Percentiles rank a stretch among this genome's conserved stretches.
Conservation (phyloP, 1,140 invertebrate species). For the Ceratina australensis region DNA sequence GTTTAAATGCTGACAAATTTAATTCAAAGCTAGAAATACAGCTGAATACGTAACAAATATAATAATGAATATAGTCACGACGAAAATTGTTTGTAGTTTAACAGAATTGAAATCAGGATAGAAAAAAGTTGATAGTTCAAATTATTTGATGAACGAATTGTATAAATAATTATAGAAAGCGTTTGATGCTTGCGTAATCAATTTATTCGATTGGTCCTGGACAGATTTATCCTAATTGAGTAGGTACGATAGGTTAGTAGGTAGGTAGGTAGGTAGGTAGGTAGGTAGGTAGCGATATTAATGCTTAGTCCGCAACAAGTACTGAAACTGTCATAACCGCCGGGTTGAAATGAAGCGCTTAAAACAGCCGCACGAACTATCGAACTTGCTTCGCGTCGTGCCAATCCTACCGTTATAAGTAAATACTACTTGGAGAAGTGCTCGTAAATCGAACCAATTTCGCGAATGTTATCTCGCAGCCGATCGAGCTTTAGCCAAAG, state of each 20-base stretch:
- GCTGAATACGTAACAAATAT: too few relatives aligned
- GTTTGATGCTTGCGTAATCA: too few relatives aligned
- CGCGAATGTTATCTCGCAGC: not conserved
- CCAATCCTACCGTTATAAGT: not conserved
- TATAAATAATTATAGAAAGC: too few relatives aligned
- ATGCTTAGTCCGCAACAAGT: slow-evolving; percentile 30
- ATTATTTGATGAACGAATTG: too few relatives aligned
- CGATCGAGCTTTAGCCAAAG: not conserved
- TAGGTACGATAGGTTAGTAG: not conserved
- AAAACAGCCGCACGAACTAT: slow-evolving; percentile 10
- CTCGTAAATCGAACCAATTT: not conserved
- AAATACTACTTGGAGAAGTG: slow-evolving; percentile 2
- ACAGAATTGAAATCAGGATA: too few relatives aligned
- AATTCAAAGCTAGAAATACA: too few relatives aligned
- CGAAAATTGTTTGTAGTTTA: too few relatives aligned
- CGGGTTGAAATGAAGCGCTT: slow-evolving; percentile 4
- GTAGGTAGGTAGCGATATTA: not conserved
- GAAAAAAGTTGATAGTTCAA: too few relatives aligned
- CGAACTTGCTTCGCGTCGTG: not conserved
- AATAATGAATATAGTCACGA: too few relatives aligned
- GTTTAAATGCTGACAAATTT: too few relatives aligned
- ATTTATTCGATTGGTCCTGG: not conserved
- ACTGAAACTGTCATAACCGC: slow-evolving; percentile 9
- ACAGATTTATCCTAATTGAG: slow-evolving; percentile 8
- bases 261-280: too few relatives aligned